These are phyloP conservation scores for Aphelocoma californica DNA, from an alignment of 2,797 vertebrate species.

Conservation along the genomic window DNA sequence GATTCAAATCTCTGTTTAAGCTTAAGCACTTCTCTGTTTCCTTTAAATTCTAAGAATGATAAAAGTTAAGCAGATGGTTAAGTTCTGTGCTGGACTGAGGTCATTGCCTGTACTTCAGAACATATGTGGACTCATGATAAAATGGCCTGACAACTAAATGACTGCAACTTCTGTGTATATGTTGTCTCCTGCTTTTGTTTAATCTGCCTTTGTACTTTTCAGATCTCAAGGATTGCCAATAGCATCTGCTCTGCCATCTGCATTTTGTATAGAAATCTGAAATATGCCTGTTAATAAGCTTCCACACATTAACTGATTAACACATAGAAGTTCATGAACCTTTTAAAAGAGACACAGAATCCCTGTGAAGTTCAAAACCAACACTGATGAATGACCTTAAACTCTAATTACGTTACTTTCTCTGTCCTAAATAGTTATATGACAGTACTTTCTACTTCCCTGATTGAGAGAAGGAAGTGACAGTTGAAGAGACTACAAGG, in stretches of 20 bases:
- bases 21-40: not conserved
- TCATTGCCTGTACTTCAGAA: not conserved
- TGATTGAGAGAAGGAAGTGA: not conserved
- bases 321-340: not conserved
- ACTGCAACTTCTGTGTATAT: not conserved
- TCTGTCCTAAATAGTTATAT: not conserved
- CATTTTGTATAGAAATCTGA: not conserved
- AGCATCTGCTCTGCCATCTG: not conserved
- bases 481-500: not conserved
- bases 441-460: not conserved
- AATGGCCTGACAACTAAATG: not conserved
- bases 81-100: not conserved
- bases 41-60: not conserved
- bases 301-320: not conserved
- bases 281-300: not conserved
- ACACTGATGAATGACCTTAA: not conserved
- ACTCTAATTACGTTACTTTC: not conserved
- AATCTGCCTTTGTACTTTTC: not conserved
- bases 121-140: not conserved
- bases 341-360: not conserved
- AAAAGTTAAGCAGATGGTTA: not conserved
- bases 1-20: not conserved
- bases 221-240: not conserved
- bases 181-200: not conserved
- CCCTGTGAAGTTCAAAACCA: not conserved